Conservation (phyloP, 2,888 invertebrate genomes). For the Hyppa rectilinea region DNA sequence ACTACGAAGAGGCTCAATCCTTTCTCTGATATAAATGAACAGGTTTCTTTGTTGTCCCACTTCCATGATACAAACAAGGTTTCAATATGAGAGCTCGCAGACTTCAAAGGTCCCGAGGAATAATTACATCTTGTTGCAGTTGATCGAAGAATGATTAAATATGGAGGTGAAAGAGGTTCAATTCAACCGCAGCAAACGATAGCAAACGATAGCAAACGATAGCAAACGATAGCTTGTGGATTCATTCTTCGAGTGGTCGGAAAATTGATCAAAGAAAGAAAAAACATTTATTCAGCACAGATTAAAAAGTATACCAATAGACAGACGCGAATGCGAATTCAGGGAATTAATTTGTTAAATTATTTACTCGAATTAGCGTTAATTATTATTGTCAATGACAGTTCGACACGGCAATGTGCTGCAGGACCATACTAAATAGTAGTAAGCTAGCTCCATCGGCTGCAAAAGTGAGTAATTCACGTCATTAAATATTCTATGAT, state of each 20-base stretch:
- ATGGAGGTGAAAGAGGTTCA: not conserved
- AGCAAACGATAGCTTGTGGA: not conserved
- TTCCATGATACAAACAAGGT: constrained; percentile 17
- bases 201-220: no score
- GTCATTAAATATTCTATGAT: not conserved
- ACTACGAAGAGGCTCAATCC: constrained; percentile 23
- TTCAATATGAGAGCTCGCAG: constrained; percentile 12
- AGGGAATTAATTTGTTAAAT: not conserved
- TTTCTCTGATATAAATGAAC: constrained; percentile 27
- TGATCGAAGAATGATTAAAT: not conserved
- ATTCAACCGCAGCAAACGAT: not conserved
- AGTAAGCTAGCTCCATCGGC: not conserved
- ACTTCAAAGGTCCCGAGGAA: constrained; percentile 5
- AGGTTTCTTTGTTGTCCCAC: constrained; percentile 20
- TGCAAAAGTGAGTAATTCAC: not conserved
- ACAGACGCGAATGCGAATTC: not conserved
- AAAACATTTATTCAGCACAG: no score
- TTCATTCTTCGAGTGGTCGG: not conserved
- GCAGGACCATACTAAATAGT: no score
- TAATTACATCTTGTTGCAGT: constrained; percentile 8
- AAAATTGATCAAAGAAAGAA: not conserved
- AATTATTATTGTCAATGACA: no score
- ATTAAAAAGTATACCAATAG: not conserved
- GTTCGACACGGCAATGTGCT: no score
- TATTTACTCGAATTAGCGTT: no score